Evolutionary conservation across 2,888 invertebrate species (phyloP), one percentile per base, ranked within the genome.

Genomic region (Oxycera nigricornis): DNA sequence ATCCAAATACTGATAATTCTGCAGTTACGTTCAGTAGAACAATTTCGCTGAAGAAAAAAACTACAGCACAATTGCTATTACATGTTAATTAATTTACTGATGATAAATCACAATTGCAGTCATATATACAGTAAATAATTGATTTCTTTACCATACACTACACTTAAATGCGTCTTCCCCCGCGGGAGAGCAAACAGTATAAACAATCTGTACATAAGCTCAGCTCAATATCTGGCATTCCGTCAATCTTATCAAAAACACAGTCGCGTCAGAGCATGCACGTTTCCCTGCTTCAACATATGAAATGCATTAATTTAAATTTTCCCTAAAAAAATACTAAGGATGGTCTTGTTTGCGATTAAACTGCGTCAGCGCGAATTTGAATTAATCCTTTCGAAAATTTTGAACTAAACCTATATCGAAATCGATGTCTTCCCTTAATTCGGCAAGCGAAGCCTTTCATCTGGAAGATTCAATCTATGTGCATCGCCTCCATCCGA

Each of bases 131-230:
- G 65, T 62, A 65, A 65, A 14, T 65, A 41, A 65, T 65, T 65
- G 65, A 65, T 65, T 61, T n/a, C 26, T 20, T 41, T 41, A 24
- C 55, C 55, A 55, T 65, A 65, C 39, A 17, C 30, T 30, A 30
- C 35, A 35, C 65, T 35, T 65, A 30, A 35, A 35, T 35, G 20
- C 61, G 20, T 55, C 24, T 14, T 46, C 46, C 61, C 28, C n/a
- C 30, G 17, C n/a, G n/a, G 61, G 61, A 61, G 41, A 24, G 41
- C 28, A 31, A 24, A 22, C 22, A 41, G 35, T 39, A 41, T 65
- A 65, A 65, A 65, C 41, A 20, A 41, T 39, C 65, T 65, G 65
- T 65, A 65, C 65, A 65, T 65, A 41, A 65, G 61, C 65, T 65
- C 65, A 41, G 7, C 39, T 41, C 65, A 65, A 30, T 26, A 59